Evolutionary conservation across 2,797 vertebrate genomes (phyloP), one percentile per base, ranked within the genome.

Genomic region (Columba guinea): DNA sequence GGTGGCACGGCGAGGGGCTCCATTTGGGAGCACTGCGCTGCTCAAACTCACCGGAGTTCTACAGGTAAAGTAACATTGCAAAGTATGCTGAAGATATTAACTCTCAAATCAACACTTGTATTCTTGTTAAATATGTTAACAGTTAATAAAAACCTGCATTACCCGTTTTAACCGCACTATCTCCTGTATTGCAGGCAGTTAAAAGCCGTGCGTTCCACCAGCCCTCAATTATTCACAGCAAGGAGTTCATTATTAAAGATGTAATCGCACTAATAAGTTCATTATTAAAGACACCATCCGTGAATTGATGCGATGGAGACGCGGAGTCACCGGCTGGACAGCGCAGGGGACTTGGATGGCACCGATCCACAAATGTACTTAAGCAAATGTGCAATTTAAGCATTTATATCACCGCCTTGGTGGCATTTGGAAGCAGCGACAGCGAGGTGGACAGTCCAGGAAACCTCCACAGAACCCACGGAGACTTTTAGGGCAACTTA

Each of bases 381-480:
- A 20, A 46, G 35, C 35, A 56, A 82, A 44, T 2, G 52, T 24
- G 10, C 13, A 13, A 15, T 20, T 35, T 10, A 46, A 67, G 46
- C 41, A 2, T 37, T 39, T 48, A 11, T 7, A 14, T 2, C 15
- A 24, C 5, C 5, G 24, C 2, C 5, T 7, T 27, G 46, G 9
- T 18, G 23, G 20, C 4, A 18, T 13, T 5, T 5, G 58, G 48
- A 21, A 52, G 64, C 41, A 49, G 32, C 20, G 17, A 2, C 32
- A 4, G 4, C 16, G 2, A 3, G 1, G 23, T 2, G 11, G 41
- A 13, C n/a, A 34, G 37, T 5, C 22, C 28, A 34, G 39, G 51
- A 10, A 48, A n/a, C 22, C 55, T 41, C 44, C 37, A 5, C 26
- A 4, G 44, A 13, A 11, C 17, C 23, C 5, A 39, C 3, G 17